Evolutionary conservation across 2,797 vertebrate species (phyloP).

Genomic region (Galagoides demidoff): DNA sequence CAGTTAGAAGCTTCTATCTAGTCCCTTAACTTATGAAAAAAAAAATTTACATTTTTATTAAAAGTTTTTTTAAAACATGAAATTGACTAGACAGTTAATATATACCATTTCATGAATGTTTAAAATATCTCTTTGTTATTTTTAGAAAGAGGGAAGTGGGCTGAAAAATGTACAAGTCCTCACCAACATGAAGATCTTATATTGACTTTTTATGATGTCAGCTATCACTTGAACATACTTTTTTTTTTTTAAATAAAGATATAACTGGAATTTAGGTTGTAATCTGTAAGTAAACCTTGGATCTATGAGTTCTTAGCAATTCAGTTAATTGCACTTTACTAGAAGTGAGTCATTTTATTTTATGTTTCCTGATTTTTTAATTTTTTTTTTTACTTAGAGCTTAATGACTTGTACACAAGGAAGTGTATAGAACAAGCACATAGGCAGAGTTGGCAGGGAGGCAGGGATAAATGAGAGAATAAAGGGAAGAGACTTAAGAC

Average conservation of each 20-base stretch:
- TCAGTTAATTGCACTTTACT: slow-evolving; percentile 30
- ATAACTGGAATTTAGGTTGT: background rate
- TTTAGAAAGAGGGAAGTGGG: slow-evolving; percentile 30
- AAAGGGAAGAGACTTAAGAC: background rate
- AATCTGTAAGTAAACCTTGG: slow-evolving; percentile 32
- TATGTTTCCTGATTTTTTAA: slow-evolving; percentile 20
- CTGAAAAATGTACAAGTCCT: slow-evolving; percentile 27
- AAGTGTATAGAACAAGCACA: background rate
- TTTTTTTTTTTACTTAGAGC: slow-evolving; percentile 41
- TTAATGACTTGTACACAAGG: background rate
- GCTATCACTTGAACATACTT: background rate
- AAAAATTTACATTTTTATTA: slow-evolving; percentile 52
- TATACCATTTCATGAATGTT: slow-evolving; percentile 21
- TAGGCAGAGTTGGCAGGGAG: background rate
- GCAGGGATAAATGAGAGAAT: background rate
- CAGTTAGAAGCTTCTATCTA: background rate
- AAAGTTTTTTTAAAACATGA: slow-evolving; percentile 46
- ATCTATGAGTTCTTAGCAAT: background rate
- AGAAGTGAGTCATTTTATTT: slow-evolving; percentile 9
- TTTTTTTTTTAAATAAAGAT: background rate
- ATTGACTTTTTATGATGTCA: background rate
- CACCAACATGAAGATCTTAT: slow-evolving; percentile 21
- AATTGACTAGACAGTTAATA: slow-evolving; percentile 48
- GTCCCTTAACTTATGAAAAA: background rate
- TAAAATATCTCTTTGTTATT: slow-evolving; percentile 48